These are phyloP conservation scores for Penaeus indicus DNA, from an alignment of 1,140 invertebrate species.

Conservation along the genomic window DNA sequence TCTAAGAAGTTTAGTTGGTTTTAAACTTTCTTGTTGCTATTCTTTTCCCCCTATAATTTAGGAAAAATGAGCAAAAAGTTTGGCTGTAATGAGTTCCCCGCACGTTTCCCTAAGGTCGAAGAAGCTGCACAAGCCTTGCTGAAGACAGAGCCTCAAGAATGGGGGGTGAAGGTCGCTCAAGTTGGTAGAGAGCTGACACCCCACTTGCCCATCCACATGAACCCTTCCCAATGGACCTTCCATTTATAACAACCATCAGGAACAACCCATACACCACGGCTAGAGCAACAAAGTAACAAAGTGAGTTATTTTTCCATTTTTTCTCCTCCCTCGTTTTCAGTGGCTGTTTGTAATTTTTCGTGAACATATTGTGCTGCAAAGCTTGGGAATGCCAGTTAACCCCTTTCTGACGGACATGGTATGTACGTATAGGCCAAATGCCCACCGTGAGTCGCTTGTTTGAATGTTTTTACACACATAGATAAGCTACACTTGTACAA, in stretches of 20 bases:
- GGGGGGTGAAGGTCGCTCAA: constrained; percentile 92
- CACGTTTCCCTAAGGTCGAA: constrained; percentile 75
- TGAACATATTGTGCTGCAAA: no score
- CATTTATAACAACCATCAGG: constrained; percentile 25
- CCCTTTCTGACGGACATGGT: no score
- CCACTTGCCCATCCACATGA: constrained; percentile 86
- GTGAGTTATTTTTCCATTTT: background rate
- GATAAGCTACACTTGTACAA: no score
- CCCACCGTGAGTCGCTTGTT: no score
- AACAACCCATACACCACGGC: constrained; percentile 52
- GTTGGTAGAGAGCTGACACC: constrained; percentile 94
- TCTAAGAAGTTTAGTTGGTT: no score
- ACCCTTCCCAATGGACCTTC: constrained; percentile 71
- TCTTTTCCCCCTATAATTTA: no score
- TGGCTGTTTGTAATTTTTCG: background rate
- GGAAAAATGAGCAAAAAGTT: no score
- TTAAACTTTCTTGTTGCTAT: no score
- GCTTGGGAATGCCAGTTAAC: no score
- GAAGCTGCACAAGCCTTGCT: constrained; percentile 97
- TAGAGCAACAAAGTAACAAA: constrained; percentile 35
- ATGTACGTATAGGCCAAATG: no score
- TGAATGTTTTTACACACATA: no score
- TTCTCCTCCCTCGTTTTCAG: background rate
- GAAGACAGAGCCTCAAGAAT: constrained; percentile 89
- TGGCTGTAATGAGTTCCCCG: background rate